Conservation (phyloP, 2,113 vertebrate genomes). For the Sylvilagus bachmani region DNA sequence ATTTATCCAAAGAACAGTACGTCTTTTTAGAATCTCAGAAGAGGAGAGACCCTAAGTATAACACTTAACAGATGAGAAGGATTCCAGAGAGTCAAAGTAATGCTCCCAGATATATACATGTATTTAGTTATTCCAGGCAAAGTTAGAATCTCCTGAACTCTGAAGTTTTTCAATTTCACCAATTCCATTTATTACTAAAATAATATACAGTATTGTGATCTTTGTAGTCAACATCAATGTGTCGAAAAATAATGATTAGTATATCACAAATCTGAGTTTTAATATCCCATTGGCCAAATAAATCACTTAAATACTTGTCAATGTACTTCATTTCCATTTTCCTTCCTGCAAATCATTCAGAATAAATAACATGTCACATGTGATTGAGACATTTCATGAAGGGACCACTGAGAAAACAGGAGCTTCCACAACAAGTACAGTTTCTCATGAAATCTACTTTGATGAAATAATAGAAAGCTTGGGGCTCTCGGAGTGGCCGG, state of each 20-base stretch:
- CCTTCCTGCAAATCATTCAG: slow-evolving; percentile 24
- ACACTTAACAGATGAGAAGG: not conserved
- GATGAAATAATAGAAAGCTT: not conserved
- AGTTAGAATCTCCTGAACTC: slow-evolving; percentile 15
- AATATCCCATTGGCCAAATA: slow-evolving; percentile 21
- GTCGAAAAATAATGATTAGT: slow-evolving; percentile 40
- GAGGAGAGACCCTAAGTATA: not conserved
- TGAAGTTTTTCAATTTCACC: not conserved
- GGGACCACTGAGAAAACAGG: not conserved
- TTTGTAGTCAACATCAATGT: slow-evolving; percentile 3
- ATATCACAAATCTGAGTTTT: not conserved
- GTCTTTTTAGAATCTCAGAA: not conserved
- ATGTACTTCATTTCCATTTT: slow-evolving; percentile 4
- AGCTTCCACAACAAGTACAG: not conserved
- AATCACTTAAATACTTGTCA: not conserved
- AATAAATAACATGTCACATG: not conserved
- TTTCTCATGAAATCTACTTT: not conserved
- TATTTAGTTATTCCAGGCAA: slow-evolving; percentile 1
- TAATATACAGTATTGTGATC: not conserved
- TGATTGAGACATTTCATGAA: not conserved
- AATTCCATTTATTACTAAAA: slow-evolving; percentile 44
- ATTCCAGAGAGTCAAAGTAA: not conserved
- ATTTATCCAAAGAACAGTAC: not conserved
- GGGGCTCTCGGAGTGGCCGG: too few species aligned
- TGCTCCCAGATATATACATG: not conserved